Evolutionary conservation across 2,113 vertebrate genomes (phyloP).

Genomic region (Sterrhoptilus dennistouni): DNA sequence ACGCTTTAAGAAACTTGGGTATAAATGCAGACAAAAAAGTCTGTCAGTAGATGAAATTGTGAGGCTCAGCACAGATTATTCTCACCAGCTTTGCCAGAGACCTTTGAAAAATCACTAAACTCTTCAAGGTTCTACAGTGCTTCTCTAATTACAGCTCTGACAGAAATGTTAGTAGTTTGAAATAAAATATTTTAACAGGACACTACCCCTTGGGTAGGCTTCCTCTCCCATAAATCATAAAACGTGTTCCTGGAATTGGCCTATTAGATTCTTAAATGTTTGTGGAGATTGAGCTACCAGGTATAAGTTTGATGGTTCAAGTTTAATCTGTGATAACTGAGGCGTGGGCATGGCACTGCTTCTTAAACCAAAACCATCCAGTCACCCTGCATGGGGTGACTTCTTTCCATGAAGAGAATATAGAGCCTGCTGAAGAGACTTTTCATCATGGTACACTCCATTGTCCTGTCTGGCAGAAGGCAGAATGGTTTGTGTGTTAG

Average conservation of each 20-base stretch:
- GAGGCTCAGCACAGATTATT: neutral
- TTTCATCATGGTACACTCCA: neutral
- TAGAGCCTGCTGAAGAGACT: neutral
- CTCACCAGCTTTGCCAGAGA: neutral
- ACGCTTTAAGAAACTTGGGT: neutral
- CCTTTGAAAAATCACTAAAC: neutral
- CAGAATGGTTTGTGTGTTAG: neutral
- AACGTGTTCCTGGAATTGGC: neutral
- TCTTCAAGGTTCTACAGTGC: neutral
- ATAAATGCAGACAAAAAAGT: neutral
- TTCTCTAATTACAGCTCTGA: neutral
- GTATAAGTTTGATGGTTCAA: neutral
- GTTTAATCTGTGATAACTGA: neutral
- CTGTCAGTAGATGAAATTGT: neutral
- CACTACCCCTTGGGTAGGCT: neutral
- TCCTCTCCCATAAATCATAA: neutral
- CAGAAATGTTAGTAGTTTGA: neutral
- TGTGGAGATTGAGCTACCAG: neutral
- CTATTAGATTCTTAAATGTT: neutral
- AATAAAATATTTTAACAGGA: neutral
- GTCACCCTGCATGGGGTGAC: neutral
- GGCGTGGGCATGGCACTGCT: neutral
- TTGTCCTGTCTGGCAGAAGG: neutral
- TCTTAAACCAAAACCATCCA: neutral
- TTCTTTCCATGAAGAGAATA: neutral